phyloP scores from a whole-genome alignment of 2,113 vertebrate species.

The Galbula dea region DNA sequence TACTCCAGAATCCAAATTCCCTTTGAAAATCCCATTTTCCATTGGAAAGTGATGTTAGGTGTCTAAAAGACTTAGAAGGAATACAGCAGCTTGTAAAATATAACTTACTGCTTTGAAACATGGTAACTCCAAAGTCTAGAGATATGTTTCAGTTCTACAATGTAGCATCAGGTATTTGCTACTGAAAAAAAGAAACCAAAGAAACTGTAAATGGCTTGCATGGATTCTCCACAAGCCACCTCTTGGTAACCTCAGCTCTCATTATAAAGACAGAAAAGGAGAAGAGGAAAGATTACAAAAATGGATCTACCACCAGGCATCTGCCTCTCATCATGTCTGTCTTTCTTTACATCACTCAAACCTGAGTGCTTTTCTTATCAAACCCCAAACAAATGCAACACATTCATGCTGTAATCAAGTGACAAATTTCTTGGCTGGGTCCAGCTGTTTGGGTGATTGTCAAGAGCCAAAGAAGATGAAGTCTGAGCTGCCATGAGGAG shows the following conservation, averaged over 20 bases:
- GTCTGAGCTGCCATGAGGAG: background rate
- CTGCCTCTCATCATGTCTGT: background rate
- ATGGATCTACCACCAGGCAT: background rate
- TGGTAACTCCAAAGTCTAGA: background rate
- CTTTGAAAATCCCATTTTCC: background rate
- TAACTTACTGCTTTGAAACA: background rate
- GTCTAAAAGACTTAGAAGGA: background rate
- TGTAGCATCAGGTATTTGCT: background rate
- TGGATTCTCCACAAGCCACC: background rate
- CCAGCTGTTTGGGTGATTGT: background rate
- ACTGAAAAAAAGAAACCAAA: background rate
- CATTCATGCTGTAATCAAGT: background rate
- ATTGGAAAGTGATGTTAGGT: too few relatives aligned
- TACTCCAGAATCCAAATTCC: background rate
- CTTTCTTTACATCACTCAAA: background rate
- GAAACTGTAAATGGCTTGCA: background rate
- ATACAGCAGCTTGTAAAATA: background rate
- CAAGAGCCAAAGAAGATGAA: background rate
- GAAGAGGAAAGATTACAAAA: background rate
- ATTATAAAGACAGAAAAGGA: background rate
- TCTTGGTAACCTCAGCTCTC: background rate
- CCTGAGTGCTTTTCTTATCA: accelerated
- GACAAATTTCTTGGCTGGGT: background rate
- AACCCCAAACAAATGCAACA: background rate
- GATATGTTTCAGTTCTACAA: background rate